Evolutionary conservation across 2,797 vertebrate genomes (phyloP).

Genomic region (Manis crassicaudata): DNA sequence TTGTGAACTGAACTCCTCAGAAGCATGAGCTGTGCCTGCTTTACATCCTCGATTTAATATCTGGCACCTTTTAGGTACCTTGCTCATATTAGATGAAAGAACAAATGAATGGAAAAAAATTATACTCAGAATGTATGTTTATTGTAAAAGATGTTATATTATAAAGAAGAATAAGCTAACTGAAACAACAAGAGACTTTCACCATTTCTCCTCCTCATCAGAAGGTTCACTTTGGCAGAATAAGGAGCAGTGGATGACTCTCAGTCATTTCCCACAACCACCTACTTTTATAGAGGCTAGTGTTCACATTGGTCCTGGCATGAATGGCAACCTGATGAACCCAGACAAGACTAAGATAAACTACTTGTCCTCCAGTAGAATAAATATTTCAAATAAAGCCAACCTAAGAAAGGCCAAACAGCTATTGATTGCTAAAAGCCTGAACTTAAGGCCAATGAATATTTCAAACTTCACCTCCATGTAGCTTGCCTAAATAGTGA

Average conservation of each 20-base stretch:
- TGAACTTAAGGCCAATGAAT: constrained; percentile 87
- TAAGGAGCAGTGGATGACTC: background rate
- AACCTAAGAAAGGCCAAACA: constrained; percentile 85
- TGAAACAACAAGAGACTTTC: constrained; percentile 11
- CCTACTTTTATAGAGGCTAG: background rate
- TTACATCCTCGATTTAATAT: constrained; percentile 3
- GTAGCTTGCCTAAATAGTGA: constrained; percentile 85
- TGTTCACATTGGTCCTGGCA: constrained; percentile 63
- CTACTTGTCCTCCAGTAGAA: constrained; percentile 85
- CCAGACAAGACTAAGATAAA: constrained; percentile 86
- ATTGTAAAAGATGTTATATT: constrained; percentile 23
- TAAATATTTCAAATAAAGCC: constrained; percentile 90
- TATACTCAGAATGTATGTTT: constrained; percentile 45
- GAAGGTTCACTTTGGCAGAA: constrained; percentile 1
- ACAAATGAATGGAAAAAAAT: constrained; percentile 52
- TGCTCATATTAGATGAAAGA: constrained; percentile 63
- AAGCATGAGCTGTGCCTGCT: constrained; percentile 4
- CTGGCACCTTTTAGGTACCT: constrained; percentile 56
- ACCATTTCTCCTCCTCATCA: background rate
- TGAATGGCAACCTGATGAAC: constrained; percentile 81
- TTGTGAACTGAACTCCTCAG: background rate
- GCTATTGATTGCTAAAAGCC: constrained; percentile 87
- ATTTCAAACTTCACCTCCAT: constrained; percentile 85
- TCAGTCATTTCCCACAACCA: background rate
- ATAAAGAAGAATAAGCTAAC: constrained; percentile 52